A percentile compares a stretch with the other conserved stretches of the same genome.
These are phyloP conservation scores for Temnothorax unifasciatus DNA, from an alignment of 2,888 invertebrate genomes.

Conservation along the genomic window DNA sequence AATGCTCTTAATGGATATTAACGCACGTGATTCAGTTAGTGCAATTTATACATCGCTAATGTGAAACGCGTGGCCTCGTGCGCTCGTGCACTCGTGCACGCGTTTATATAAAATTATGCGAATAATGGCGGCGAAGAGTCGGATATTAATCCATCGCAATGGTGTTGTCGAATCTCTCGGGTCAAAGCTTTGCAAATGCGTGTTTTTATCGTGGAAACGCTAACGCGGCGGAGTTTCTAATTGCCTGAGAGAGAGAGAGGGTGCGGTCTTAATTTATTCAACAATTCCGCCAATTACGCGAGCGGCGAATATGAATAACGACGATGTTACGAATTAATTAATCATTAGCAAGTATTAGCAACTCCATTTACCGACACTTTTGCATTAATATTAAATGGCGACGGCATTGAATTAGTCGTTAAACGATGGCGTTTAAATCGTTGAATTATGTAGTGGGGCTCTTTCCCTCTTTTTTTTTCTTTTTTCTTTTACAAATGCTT, in stretches of 20 bases:
- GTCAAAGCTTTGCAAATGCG: constrained; percentile 46
- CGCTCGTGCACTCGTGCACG: constrained; percentile 1
- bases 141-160: constrained; percentile 48
- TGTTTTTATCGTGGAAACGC: constrained; percentile 46
- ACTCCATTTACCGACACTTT: constrained; percentile 52
- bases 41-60: constrained; percentile 29
- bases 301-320: constrained; percentile 57
- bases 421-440: constrained; percentile 46
- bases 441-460: constrained; percentile 11
- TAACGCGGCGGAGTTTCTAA: constrained; percentile 43
- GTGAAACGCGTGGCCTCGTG: not conserved
- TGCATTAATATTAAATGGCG: constrained; percentile 46
- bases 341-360: constrained; percentile 71
- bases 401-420: constrained; percentile 40
- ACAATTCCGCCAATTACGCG: constrained; percentile 56
- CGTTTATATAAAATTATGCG: constrained; percentile 43
- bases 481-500: not conserved
- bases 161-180: constrained; percentile 49
- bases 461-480: not conserved
- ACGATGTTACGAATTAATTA: constrained; percentile 68
- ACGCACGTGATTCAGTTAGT: constrained; percentile 21
- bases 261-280: constrained; percentile 58
- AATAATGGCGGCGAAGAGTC: not conserved
- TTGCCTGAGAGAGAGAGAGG: constrained; percentile 51
- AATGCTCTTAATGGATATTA: constrained; percentile 25